Conservation (phyloP, 2,113 vertebrate genomes). For the Camarhynchus parvulus region DNA sequence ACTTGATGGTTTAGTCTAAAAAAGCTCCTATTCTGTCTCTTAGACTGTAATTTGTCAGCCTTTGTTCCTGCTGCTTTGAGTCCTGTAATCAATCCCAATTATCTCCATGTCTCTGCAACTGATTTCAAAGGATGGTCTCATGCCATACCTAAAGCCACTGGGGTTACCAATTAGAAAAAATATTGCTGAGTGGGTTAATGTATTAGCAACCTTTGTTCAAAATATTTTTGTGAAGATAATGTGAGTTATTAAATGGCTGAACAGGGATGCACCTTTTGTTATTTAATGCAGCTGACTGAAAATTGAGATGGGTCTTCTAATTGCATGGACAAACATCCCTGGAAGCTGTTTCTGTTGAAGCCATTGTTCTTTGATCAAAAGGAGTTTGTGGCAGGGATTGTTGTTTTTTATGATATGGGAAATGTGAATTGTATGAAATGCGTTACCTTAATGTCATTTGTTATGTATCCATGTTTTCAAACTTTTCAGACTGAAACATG, state of each 20-base stretch:
- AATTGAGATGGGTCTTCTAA: conserved; percentile 33
- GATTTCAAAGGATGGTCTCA: conserved; percentile 19
- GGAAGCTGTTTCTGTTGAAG: conserved; percentile 23
- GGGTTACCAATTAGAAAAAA: conserved; percentile 42
- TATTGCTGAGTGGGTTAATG: neutral
- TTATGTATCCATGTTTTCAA: neutral
- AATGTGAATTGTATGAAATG: neutral
- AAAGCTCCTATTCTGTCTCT: neutral
- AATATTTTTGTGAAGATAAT: conserved; percentile 10
- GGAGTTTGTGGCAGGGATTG: neutral
- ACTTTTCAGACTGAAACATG: neutral
- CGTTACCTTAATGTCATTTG: neutral
- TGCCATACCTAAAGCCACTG: neutral
- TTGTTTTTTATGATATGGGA: neutral
- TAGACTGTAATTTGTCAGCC: neutral
- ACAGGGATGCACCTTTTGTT: neutral
- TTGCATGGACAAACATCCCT: conserved; percentile 9
- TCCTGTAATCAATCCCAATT: conserved; percentile 44
- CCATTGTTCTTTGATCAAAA: conserved; percentile 26
- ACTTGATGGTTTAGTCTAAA: neutral
- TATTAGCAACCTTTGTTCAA: conserved; percentile 36
- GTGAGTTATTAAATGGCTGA: conserved; percentile 8
- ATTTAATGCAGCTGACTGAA: conserved; percentile 27
- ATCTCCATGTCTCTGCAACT: neutral
- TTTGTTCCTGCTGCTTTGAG: conserved; percentile 20